A percentile compares a stretch with the other conserved stretches of the same genome.
Evolutionary conservation across 1,140 invertebrate species (phyloP).

Genomic region (Drosophila ficusphila): DNA sequence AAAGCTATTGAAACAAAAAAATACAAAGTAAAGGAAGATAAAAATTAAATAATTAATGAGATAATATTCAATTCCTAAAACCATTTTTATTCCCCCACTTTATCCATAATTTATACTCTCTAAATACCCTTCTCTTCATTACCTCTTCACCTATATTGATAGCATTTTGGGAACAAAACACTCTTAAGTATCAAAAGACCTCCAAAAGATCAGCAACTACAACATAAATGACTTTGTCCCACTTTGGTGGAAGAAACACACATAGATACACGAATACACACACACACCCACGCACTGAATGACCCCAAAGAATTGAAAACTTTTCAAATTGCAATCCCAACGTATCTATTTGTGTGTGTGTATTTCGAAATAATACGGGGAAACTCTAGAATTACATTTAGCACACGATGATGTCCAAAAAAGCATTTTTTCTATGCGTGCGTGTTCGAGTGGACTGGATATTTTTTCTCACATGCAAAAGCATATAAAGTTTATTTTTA

Average conservation of each 20-base stretch:
- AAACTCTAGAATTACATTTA: slow-evolving; percentile 78
- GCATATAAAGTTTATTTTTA: slow-evolving; percentile 78
- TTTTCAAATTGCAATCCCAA: slow-evolving; percentile 68
- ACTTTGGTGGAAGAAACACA: slow-evolving; percentile 32
- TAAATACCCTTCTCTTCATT: background rate
- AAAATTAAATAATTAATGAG: too few species aligned
- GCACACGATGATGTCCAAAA: slow-evolving; percentile 74
- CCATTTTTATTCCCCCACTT: too few species aligned
- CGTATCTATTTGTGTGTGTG: slow-evolving; percentile 29
- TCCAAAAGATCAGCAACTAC: slow-evolving; percentile 45
- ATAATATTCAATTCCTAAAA: too few species aligned
- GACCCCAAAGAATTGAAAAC: slow-evolving; percentile 70
- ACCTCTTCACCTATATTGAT: background rate
- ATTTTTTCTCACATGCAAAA: slow-evolving; percentile 58
- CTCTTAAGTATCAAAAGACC: slow-evolving; percentile 23
- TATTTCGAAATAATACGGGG: slow-evolving; percentile 57
- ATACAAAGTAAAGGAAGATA: too few species aligned
- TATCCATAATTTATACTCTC: background rate
- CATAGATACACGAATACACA: slow-evolving; percentile 15
- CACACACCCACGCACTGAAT: slow-evolving; percentile 35
- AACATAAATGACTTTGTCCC: slow-evolving; percentile 71
- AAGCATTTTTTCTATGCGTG: slow-evolving; percentile 46
- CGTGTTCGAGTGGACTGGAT: slow-evolving; percentile 62
- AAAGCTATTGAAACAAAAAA: background rate
- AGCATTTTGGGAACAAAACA: slow-evolving; percentile 1